Evolutionary conservation across 1,140 invertebrate species (phyloP).

Genomic region (Drosophila novamexicana): DNA sequence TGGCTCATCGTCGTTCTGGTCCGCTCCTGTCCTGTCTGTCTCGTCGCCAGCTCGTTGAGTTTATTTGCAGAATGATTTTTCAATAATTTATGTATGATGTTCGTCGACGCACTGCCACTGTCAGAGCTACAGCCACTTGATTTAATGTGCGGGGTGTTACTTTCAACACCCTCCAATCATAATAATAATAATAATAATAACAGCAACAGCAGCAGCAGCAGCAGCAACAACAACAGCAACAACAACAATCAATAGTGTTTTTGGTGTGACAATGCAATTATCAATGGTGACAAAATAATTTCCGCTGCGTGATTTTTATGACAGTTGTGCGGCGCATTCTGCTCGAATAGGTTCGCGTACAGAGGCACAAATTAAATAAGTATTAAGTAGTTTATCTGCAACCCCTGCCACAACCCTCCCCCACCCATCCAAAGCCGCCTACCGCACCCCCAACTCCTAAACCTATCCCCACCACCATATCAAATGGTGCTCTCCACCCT

Average conservation of each 20-base stretch:
- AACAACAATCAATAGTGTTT: conserved; percentile 32
- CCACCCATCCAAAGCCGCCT: neutral
- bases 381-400: conserved; percentile 70
- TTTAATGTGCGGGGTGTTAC: conserved; percentile 81
- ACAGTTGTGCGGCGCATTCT: conserved; percentile 73
- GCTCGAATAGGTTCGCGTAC: conserved; percentile 55
- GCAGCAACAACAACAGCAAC: conserved; percentile 19
- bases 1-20: neutral
- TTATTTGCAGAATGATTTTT: conserved; percentile 83
- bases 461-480: neutral
- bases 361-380: conserved; percentile 64
- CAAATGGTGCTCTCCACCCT: neutral
- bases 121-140: conserved; percentile 62
- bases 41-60: conserved; percentile 43
- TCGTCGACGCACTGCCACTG: conserved; percentile 36
- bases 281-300: conserved; percentile 84
- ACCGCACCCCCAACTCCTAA: neutral
- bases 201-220: conserved; percentile 20
- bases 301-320: conserved; percentile 84
- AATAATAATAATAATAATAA: conserved; percentile 71
- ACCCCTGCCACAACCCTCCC: neutral
- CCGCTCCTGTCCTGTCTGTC: conserved; percentile 12
- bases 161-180: conserved; percentile 79
- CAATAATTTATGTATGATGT: conserved; percentile 81
- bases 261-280: conserved; percentile 83